These are phyloP conservation scores for Tholera decimalis DNA, from an alignment of 2,888 invertebrate species.

Conservation along the genomic window DNA sequence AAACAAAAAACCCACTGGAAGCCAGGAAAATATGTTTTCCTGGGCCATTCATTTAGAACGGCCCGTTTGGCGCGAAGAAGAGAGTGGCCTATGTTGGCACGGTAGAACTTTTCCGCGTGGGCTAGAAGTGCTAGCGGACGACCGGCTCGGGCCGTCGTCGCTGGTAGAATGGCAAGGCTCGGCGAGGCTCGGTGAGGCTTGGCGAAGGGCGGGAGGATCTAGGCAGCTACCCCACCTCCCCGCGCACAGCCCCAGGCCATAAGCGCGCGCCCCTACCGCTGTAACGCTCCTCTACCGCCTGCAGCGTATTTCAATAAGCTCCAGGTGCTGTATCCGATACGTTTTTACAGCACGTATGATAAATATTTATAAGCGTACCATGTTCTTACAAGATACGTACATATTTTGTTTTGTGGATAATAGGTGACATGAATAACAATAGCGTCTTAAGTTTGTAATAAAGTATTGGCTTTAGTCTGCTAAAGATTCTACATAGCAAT, in stretches of 20 bases:
- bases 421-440: slow-evolving; percentile 40
- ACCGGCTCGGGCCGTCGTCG: slow-evolving; percentile 54
- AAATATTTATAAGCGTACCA: slow-evolving; percentile 45
- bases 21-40: slow-evolving; percentile 2
- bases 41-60: slow-evolving; percentile 26
- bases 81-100: slow-evolving; percentile 15
- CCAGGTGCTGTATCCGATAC: slow-evolving; percentile 56
- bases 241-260: slow-evolving; percentile 77
- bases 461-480: neutral
- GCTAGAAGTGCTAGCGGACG: slow-evolving; percentile 15
- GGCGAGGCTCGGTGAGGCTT: slow-evolving; percentile 8
- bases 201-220: slow-evolving; percentile 71
- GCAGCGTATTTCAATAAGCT: slow-evolving; percentile 56
- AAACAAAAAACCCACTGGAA: neutral
- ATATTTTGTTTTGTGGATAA: slow-evolving; percentile 31
- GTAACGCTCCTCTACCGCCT: slow-evolving; percentile 55
- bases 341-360: slow-evolving; percentile 38
- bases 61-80: slow-evolving; percentile 39
- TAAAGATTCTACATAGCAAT: too few relatives aligned
- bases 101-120: slow-evolving; percentile 65
- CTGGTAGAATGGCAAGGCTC: slow-evolving; percentile 65
- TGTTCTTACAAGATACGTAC: slow-evolving; percentile 22
- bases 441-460: slow-evolving; percentile 3
- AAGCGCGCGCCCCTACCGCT: slow-evolving; percentile 26
- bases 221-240: slow-evolving; percentile 68